Base-by-base conservation (phyloP, 2,888 invertebrate genomes). In the Clunio marinus region DNA sequence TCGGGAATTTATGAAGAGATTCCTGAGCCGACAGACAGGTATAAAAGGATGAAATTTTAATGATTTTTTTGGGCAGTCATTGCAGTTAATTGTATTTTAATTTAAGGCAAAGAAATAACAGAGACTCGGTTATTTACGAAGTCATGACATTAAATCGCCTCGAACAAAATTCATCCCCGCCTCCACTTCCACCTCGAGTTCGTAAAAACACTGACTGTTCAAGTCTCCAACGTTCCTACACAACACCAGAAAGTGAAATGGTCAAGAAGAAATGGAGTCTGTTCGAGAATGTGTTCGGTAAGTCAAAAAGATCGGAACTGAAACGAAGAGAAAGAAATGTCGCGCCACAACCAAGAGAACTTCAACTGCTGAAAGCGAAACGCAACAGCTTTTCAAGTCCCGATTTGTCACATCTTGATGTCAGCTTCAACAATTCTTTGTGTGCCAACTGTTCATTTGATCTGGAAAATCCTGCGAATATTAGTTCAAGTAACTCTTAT, bases 1-100 rank as follows among this genome's bases (percentile, higher is more conserved):
- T 79, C 79, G 0, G 79, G 77, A 13, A 79, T 79, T 15, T 79
- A 79, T 70, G 80, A 79, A 70, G 78, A 79, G 70, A 79, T 79
- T 35, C 74, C 74, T 5, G 78, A 78, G 68, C 45, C 63, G 2
- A 5, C 20, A 1, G 22, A 28, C n/a, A 27, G 69, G 76, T 24
- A 20, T 17, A 22, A 3, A 22, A 20, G 51, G 22, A 7, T n/a
- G 13, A 51, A 8, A 22, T 5, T 17, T 22, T 51, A 32, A 32
- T 10, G 32, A 32, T 45, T 45, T 32, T 32, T 32, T 32, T 32
- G 4, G 10, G 32, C 32, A 32, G 10, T 32, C 32, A 10, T 32
- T 45, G 15, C 3, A 45, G 45, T 15, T 45, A 15, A 45, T 51
- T 4, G n/a, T 41, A 10, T n/a, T n/a, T n/a, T n/a, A n/a, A n/a